Evolutionary conservation across 2,113 vertebrate genomes (phyloP), one percentile per base, ranked within the genome.

Genomic region (Rhinogobius similis): DNA sequence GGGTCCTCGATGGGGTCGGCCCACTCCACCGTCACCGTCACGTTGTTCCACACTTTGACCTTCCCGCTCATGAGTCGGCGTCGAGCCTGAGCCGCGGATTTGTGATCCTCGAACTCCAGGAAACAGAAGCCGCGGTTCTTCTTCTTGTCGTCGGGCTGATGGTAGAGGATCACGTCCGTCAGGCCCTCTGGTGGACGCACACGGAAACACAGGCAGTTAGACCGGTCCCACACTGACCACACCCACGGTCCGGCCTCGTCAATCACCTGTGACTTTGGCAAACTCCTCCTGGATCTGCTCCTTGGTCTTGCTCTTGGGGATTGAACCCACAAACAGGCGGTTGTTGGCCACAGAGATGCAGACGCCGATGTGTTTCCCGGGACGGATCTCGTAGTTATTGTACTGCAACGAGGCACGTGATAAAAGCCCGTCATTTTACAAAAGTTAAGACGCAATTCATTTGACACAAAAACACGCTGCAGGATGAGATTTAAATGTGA

Each of bases 291-390:
- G 94, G 69, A 99, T 99, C 89, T 99, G 97, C 83, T 99, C 98
- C 94, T 99, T 99, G 68, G 97, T 98, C 95, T 99, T 99, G 90
- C 96, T 99, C 87, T 99, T 99, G 86, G 98, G 98, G 89, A 99
- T 99, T 82, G 98, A 99, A 65, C 98, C 98, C 84, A 99, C 98
- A 82, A 99, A 99, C 82, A 99, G 95, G 68, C 98, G 93, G 93
- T 99, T 99, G 94, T 99, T 99, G 89, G 98, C 97, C 75, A 99
- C 98, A 13, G 98, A 99, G 91, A 99, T 99, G 86, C 98, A 99
- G 50, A 99, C 98, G 43, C 98, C 98, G 56, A 99, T 97, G 84
- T 98, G 97, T 87, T 99, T 99, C 77, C 96, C 97, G 12, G 97
- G 94, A 71, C 98, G 96, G 76, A 99, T 98, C 94, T 99, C 97